Evolutionary conservation across 2,797 vertebrate species (phyloP), one percentile per base, ranked within the genome.

Genomic region (Hapalemur alaotrensis): DNA sequence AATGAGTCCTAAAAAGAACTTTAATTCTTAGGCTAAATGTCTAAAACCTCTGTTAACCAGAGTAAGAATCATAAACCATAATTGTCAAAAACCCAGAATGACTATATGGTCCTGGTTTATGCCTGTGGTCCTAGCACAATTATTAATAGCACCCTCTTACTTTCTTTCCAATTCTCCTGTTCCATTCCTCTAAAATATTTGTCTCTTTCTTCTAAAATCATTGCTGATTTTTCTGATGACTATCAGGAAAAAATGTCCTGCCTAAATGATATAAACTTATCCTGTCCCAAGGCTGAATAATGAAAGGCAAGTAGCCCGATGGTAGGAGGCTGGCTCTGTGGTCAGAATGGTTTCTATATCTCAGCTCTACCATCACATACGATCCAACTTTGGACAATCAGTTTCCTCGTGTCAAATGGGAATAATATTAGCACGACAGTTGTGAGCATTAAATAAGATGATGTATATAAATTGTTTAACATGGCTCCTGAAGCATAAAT

Each of bases 171-270:
- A 61, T 25, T 81, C 32, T 73, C 54, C 41, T 94, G n/a, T 54
- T 61, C 35, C 13, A 12, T 93, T 89, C 38, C 67, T 78, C 89
- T 90, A 90, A 96, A 69, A 94, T 70, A 52, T 48, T 30, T 95
- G 32, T 73, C 38, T 76, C 46, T 89, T 89, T 89, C 54, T 75
- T 59, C 79, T 91, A 94, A 97, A 96, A 75, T 89, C 23, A 76
- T 46, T 88, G 18, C 32, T 69, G 30, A 79, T 79, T 93, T 80
- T 32, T 87, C 48, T 73, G 90, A 54, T 86, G 86, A 79, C 41
- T 46, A 43, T 85, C 50, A 73, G 54, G 25, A 57, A 50, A 2
- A 95, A 93, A 88, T 5, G 14, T 81, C 57, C 52, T 91, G 18
- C 57, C 54, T 69, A 91, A 92, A 86, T 32, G 75, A 85, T 20